These are phyloP conservation scores for Diorhabda elongata DNA, from an alignment of 1,140 invertebrate species.

Conservation along the genomic window DNA sequence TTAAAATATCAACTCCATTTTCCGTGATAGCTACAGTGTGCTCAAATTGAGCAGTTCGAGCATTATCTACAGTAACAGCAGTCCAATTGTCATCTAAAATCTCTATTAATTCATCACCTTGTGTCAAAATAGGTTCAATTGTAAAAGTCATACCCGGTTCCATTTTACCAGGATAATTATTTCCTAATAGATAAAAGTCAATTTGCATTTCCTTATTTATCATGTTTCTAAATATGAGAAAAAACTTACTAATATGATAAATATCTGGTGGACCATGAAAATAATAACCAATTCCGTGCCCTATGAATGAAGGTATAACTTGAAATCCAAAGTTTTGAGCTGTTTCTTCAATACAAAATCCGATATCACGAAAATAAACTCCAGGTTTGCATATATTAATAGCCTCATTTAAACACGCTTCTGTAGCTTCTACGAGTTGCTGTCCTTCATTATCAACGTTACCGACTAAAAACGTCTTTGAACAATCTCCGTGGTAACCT, in stretches of 20 bases:
- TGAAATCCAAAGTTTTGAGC: conserved; percentile 61
- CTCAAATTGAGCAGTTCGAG: conserved; percentile 84
- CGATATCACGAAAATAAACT: conserved; percentile 70
- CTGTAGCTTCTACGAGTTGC: conserved; percentile 65
- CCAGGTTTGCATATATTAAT: conserved; percentile 76
- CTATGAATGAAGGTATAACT: conserved; percentile 76
- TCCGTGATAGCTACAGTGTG: conserved; percentile 85
- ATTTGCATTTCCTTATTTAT: not conserved
- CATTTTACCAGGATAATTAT: conserved; percentile 72
- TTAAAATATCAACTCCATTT: conserved; percentile 67
- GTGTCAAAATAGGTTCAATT: conserved; percentile 83
- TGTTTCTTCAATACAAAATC: conserved; percentile 60
- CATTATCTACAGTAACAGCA: conserved; percentile 69
- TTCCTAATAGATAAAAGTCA: conserved; percentile 52
- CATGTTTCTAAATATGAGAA: not conserved
- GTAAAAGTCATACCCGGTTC: conserved; percentile 88
- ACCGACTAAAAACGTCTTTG: conserved; percentile 80
- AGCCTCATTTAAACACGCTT: conserved; percentile 67
- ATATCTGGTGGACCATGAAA: conserved; percentile 93
- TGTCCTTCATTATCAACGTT: conserved; percentile 70
- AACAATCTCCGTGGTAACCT: conserved; percentile 91
- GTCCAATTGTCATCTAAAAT: conserved; percentile 88
- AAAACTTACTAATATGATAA: conserved; percentile 63
- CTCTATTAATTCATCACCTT: conserved; percentile 64
- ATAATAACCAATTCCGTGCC: conserved; percentile 89